Base-by-base conservation (phyloP, 2,888 invertebrate genomes). In the Osedax fenrisi region DNA sequence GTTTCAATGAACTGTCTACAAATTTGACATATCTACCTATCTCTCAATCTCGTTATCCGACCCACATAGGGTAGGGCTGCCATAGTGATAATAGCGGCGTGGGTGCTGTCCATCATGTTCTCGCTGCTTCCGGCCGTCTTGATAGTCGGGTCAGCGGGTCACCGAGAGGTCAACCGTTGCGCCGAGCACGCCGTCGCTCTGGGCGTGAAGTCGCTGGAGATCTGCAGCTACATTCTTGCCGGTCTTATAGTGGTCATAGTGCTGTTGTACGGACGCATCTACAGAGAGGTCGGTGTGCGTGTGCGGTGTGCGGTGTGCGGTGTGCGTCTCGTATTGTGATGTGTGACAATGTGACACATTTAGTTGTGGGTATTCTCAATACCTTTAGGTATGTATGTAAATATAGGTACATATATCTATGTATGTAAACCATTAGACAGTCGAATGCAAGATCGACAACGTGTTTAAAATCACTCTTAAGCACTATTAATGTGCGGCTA, bases 21-120 rank as follows among this genome's bases (percentile, higher is more conserved):
- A n/a, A n/a, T n/a, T n/a, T n/a, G n/a, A n/a, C n/a, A n/a, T n/a
- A n/a, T 77, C 78, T 10, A 64, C 77, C 70, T 78, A 79, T 73
- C 79, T 78, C 72, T 78, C 75, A 75, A 68, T 79, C 22, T 78
- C 79, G 24, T 79, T 79, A 56, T 78, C 78, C 74, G 59, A 75
- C 59, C 79, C 79, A 0, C 72, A 2, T 22, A 68, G 68, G 71
- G 78, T 2, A 75, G 69, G 41, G 78, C 76, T 10, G 75, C 62
- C 21, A 13, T 75, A 27, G 73, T 74, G 56, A 75, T 79, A 64
- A 27, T 73, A 2, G 23, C 71, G 5, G 68, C 75, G 25, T 79
- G 79, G 79, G 25, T 76, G 22, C 22, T 79, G 13, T 77, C 79
- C 3, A 27, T 75, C 2, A 24, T 72, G 23, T 62, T 72, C 3